These are phyloP conservation scores for Anticlea derivata DNA, from an alignment of 2,888 invertebrate genomes.

Conservation along the genomic window DNA sequence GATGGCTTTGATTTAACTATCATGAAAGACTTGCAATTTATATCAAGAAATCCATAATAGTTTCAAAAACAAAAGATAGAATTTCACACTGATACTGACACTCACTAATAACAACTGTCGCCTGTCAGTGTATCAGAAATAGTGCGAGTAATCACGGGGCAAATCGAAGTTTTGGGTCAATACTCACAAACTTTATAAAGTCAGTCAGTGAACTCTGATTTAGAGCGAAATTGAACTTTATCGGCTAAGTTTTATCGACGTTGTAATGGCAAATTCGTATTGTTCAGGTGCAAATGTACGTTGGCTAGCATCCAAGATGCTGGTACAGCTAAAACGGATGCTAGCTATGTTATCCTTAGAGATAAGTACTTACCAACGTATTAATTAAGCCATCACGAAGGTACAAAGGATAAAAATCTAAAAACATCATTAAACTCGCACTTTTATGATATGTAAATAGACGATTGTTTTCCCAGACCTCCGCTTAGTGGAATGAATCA, in stretches of 20 bases:
- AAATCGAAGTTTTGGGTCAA: conserved; percentile 79
- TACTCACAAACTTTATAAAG: conserved; percentile 34
- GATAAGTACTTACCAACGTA: too few relatives aligned
- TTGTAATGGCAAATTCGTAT: conserved; percentile 33
- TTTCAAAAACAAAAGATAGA: not conserved
- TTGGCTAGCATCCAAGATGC: conserved; percentile 59
- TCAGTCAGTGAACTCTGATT: conserved; percentile 26
- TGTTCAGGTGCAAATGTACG: conserved; percentile 47
- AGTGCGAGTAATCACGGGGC: conserved; percentile 70
- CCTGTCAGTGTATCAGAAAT: conserved; percentile 56
- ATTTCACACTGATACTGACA: conserved; percentile 52
- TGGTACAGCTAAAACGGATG: conserved; percentile 26
- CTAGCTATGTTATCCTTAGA: not conserved
- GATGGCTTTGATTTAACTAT: too few relatives aligned
- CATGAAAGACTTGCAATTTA: too few relatives aligned
- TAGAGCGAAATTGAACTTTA: conserved; percentile 50
- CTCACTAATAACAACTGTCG: conserved; percentile 66
- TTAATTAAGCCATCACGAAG: too few relatives aligned
- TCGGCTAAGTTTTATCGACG: conserved; percentile 34
- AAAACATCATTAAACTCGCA: too few relatives aligned
- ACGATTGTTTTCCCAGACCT: too few relatives aligned
- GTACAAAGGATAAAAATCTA: too few relatives aligned
- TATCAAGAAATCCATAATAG: too few relatives aligned
- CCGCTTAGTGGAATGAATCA: too few relatives aligned
- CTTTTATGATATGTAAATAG: too few relatives aligned